These are phyloP conservation scores for Apus apus DNA, from an alignment of 2,113 vertebrate genomes.

Conservation along the genomic window DNA sequence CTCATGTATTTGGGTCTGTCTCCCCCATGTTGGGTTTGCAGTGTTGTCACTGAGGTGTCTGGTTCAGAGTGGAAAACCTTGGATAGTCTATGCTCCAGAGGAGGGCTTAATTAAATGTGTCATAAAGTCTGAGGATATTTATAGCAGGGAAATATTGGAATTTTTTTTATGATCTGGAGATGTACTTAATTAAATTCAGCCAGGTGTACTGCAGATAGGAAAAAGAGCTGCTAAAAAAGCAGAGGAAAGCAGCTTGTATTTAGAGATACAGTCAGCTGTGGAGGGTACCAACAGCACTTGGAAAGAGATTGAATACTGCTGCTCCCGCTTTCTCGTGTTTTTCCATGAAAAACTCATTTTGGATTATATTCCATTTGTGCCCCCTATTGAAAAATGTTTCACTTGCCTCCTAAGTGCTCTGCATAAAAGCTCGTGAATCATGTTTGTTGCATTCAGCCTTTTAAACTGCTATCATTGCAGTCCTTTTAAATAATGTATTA, in stretches of 20 bases:
- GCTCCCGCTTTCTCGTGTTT: not conserved
- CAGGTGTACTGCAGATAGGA: not conserved
- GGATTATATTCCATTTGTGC: constrained; percentile 45
- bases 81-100: not conserved
- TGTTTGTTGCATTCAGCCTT: not conserved
- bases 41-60: not conserved
- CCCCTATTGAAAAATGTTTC: constrained; percentile 7
- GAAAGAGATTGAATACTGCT: not conserved
- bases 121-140: constrained; percentile 63
- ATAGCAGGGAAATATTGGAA: constrained; percentile 31
- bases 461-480: not conserved
- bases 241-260: not conserved
- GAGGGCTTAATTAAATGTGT: constrained; percentile 65
- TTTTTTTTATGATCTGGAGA: constrained; percentile 23
- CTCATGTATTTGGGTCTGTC: not conserved
- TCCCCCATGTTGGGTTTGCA: not conserved
- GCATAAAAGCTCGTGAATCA: not conserved
- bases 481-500: not conserved
- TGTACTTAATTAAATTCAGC: constrained; percentile 66
- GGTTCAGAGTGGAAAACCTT: not conserved
- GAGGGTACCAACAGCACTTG: not conserved
- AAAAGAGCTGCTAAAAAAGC: constrained; percentile 33
- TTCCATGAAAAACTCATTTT: constrained; percentile 11
- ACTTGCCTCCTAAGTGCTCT: not conserved
- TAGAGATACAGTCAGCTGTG: not conserved